Base-by-base conservation (phyloP, 37 sponge, comb jelly and placozoan species). In the Mnemiopsis leidyi region DNA sequence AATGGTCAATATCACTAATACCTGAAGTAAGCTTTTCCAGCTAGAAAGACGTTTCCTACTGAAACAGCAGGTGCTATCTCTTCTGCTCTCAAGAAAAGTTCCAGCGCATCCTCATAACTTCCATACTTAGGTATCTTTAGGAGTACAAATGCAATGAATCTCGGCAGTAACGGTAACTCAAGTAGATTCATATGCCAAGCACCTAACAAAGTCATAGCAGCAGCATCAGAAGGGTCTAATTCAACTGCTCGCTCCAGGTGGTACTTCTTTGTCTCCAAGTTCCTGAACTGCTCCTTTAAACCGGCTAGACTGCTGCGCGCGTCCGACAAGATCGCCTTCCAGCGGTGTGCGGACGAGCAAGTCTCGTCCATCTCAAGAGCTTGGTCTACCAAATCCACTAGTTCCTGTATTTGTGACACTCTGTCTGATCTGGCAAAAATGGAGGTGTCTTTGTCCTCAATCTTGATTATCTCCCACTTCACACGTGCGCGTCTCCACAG, bases 281-380 rank as follows among this genome's bases (percentile, higher is more conserved):
- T 85, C n/a, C 29, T 13, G 24, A 85, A 40, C 61, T 85, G 90
- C 28, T 38, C 48, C 90, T 40, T 85, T 9, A 85, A 36, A 0
- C 90, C 90, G 26, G n/a, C 23, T 23, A 3, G 0, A 9, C 21
- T 23, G 26, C 29, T 40, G 90, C n/a, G 39, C 39, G 38, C 90
- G 36, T 85, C 39, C 24, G 90, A 85, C 20, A 85, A 5, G 29
- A 85, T 85, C n/a, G 48, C 90, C 35, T 40, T 85, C 90, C 90
- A 85, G 36, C 39, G 90, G 61, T 85, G 90, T 20, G 90, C 61
- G 39, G 33, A 23, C 0, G 90, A 38, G 61, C 39, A 39, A 1
- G 13, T 39, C 90, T 85, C 90, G 36, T 85, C 35, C 3, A 85
- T 1, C 0, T 36, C 90, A 25, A 85, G 90, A 2, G 90, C 90